Evolutionary conservation across 2,797 vertebrate genomes (phyloP), one percentile per base, ranked within the genome.

Genomic region (Pitangus sulphuratus): DNA sequence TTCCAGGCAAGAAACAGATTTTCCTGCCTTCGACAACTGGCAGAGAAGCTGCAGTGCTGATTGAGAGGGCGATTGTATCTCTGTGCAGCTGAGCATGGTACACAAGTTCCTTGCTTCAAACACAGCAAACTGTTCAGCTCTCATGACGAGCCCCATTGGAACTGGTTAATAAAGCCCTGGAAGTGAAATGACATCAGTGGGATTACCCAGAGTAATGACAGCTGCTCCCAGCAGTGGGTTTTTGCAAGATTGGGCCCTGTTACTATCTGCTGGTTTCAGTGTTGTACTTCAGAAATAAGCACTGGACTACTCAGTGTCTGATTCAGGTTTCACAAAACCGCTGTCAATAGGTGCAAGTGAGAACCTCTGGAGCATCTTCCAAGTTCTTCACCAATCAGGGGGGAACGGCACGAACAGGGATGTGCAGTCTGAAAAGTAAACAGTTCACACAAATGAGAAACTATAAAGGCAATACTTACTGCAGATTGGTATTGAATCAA

Each of bases 1-100:
- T 84, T 82, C 61, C 70, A 88, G 87, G 61, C 83, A 84, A 76
- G 62, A 79, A 90, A 37, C 40, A 83, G 45, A 48, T 91, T 91
- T 79, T 82, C n/a, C 15, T 87, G 76, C 78, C 47, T 79, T 70
- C 28, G 53, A 18, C 45, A 84, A 51, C 26, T 2, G 18, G 42
- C 19, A 26, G 65, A 88, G 75, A 77, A 85, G 84, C 71, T 60
- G 56, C 5, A 15, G 66, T 39, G 74, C 78, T 83, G 89, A 33
- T 24, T 70, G 89, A 70, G 48, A 72, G 56, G 47, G 42, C 0
- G 1, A 25, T 28, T 45, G 47, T 44, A 4, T 47, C 0, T 0
- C 81, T 72, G 75, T 80, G 75, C 81, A 70, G 84, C 70, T 80
- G 81, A 74, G 68, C n/a, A 4, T 2, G 0, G 51, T 5, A 11